Conservation (phyloP, 37 sponge, comb jelly and placozoan genomes). For the Mnemiopsis leidyi region DNA sequence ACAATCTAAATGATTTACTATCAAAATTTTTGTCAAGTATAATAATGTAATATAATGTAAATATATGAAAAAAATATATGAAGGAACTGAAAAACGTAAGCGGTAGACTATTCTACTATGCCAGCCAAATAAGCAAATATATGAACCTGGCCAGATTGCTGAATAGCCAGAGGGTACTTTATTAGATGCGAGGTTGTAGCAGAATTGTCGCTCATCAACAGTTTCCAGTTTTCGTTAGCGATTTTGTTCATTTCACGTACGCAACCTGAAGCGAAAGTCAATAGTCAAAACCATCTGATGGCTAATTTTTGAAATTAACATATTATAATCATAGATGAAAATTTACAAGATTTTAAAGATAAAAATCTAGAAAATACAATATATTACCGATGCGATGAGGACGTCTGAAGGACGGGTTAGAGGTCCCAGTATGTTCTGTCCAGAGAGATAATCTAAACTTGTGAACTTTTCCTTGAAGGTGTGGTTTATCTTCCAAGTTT, state of each 20-base stretch:
- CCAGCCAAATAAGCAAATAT: neutral
- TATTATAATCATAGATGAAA: too few relatives aligned
- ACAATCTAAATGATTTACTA: conserved; percentile 10
- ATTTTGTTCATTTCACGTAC: conserved; percentile 16
- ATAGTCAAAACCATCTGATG: too few relatives aligned
- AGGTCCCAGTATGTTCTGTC: neutral
- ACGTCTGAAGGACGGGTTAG: conserved; percentile 17
- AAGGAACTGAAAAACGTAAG: too few relatives aligned
- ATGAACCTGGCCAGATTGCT: neutral
- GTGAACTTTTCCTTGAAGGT: conserved; percentile 5
- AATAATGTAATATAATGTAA: too few relatives aligned
- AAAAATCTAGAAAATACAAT: too few relatives aligned
- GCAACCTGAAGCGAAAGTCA: neutral
- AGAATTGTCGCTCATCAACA: neutral
- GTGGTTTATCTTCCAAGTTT: neutral
- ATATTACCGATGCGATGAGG: neutral
- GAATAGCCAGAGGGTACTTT: neutral
- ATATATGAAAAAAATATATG: too few relatives aligned
- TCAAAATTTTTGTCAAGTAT: too few relatives aligned
- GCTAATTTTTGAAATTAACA: too few relatives aligned
- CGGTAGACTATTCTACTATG: too few relatives aligned
- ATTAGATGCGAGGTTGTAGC: neutral
- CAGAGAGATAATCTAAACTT: conserved; percentile 4
- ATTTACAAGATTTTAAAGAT: too few relatives aligned
- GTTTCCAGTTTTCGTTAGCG: neutral